Evolutionary conservation across 2,797 vertebrate species (phyloP).

Genomic region (Vultur gryphus): DNA sequence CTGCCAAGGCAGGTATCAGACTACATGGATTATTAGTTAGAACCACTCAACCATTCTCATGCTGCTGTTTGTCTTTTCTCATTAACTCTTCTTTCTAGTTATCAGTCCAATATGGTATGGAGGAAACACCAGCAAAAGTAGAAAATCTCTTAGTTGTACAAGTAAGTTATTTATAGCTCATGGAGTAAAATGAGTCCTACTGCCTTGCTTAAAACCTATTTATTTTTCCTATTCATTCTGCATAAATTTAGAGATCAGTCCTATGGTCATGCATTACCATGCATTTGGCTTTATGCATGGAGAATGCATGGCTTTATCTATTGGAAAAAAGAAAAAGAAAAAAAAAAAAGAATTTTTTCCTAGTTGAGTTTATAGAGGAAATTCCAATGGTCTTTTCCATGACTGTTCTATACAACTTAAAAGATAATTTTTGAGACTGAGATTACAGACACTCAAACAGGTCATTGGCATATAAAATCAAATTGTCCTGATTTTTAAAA

Average conservation of each 20-base stretch:
- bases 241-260: neutral
- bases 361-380: neutral
- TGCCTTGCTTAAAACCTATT: neutral
- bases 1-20: neutral
- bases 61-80: neutral
- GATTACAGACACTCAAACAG: neutral
- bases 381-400: neutral
- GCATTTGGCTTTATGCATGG: neutral
- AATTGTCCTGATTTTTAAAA: neutral
- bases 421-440: neutral
- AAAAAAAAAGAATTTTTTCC: neutral
- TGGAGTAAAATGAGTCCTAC: neutral
- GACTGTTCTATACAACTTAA: neutral
- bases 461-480: neutral
- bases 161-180: neutral
- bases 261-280: neutral
- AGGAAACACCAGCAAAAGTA: neutral
- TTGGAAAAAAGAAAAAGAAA: neutral
- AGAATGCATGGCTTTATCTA: neutral
- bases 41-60: neutral
- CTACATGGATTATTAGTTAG: neutral
- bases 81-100: neutral
- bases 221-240: neutral
- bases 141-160: neutral
- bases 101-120: neutral